phyloP scores from a whole-genome alignment of 1,140 invertebrate species.

The Amyelois transitella region DNA sequence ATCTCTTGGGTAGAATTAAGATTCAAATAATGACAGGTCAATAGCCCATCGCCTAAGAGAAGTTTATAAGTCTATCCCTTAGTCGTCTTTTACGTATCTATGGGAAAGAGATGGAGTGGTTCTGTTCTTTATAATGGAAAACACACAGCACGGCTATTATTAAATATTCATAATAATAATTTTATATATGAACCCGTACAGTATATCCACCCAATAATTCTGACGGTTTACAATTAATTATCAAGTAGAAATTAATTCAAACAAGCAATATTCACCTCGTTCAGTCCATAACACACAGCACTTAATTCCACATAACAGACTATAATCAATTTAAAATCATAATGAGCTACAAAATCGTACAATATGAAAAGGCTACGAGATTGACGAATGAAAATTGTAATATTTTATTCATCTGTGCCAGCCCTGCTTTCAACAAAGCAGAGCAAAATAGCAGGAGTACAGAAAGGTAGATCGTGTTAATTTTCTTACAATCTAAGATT shows the following conservation, averaged over 20 bases:
- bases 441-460: not conserved
- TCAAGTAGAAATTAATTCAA: not conserved
- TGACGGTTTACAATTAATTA: not conserved
- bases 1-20: no score
- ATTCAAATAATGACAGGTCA: no score
- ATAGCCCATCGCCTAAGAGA: no score
- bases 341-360: not conserved
- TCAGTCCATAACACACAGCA: not conserved
- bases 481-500: no score
- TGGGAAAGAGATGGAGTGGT: no score
- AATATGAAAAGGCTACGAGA: not conserved
- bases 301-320: not conserved
- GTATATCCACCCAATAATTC: no score
- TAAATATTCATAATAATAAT: no score
- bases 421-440: constrained; percentile 32
- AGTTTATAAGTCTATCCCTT: no score
- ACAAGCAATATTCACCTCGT: not conserved
- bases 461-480: not conserved
- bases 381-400: not conserved
- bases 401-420: constrained; percentile 7
- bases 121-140: no score
- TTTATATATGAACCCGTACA: no score
- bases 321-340: not conserved
- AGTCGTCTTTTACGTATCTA: no score
- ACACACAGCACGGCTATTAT: no score